phyloP scores from a whole-genome alignment of 2,113 vertebrate species.

The Tinamus guttatus region DNA sequence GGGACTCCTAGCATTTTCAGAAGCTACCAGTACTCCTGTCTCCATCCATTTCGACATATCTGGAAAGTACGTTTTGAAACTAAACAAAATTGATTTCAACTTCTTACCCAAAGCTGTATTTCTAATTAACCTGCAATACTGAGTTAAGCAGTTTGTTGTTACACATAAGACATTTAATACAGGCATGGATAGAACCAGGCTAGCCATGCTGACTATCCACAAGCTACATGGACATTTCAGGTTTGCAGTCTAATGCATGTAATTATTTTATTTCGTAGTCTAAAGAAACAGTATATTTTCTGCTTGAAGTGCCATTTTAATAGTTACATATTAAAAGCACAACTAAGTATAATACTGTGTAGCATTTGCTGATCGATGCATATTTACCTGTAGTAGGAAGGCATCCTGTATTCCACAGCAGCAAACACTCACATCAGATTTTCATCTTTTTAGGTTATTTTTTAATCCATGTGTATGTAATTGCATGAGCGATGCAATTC shows the following conservation, averaged over 20 bases:
- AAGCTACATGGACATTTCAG: background rate
- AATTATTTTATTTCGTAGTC: background rate
- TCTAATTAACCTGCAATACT: background rate
- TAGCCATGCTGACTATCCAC: background rate
- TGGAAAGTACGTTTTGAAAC: constrained; percentile 83
- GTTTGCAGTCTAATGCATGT: background rate
- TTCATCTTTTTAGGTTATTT: background rate
- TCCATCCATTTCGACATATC: constrained; percentile 83
- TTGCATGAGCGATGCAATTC: rapidly evolving
- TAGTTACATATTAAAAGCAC: background rate
- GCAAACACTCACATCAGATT: background rate
- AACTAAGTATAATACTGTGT: background rate
- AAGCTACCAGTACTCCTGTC: constrained; percentile 80
- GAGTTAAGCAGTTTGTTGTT: background rate
- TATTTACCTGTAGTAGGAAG: background rate
- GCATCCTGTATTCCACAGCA: background rate
- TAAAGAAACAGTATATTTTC: background rate
- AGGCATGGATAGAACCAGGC: background rate
- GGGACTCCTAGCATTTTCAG: constrained; percentile 90
- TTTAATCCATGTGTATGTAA: background rate
- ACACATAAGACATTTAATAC: background rate
- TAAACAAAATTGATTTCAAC: rapidly evolving
- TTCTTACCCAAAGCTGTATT: background rate
- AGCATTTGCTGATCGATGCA: background rate
- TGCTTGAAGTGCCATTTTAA: background rate